Evolutionary conservation across 2,797 vertebrate species (phyloP), one percentile per base, ranked within the genome.

Genomic region (Mus minutoides): DNA sequence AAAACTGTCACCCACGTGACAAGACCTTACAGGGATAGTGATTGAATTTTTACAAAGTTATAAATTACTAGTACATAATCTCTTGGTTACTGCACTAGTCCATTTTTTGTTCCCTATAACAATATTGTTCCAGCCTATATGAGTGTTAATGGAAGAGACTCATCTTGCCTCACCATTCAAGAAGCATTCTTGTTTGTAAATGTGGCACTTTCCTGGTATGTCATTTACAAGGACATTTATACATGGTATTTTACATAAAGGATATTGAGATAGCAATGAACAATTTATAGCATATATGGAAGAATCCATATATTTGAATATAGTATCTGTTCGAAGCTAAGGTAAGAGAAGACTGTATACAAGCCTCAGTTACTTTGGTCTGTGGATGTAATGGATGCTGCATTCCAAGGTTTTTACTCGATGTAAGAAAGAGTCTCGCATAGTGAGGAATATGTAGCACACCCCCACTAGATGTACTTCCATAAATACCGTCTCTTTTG

Each of bases 171-270:
- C 64, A 49, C 26, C 24, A 34, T 56, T 82, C 21, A 11, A 11
- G 49, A 31, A 60, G 52, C 29, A 37, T 43, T 17, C 49, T 40
- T 75, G 13, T 62, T 84, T 78, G 60, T 75, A 75, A 43, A 43
- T 17, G 14, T 92, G 67, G n/a, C 54, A 58, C 56, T 76, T 86
- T 92, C 49, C 58, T 52, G 11, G n/a, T 49, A 13, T 71, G 46
- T 91, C 56, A 80, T 64, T 79, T 75, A 93, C 43, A 92, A 85
- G n/a, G 37, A 58, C 46, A 82, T 76, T 62, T 67, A 49, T 78
- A 88, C 52, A 14, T 29, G 29, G 8, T 29, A 46, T 46, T 64
- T 78, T 89, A 43, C 29, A 2, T 60, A 71, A 83, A 94, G 49
- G 34, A 84, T 46, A 75, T 43, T 78, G 34, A 88, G n/a, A 19